Evolutionary conservation across 1,140 invertebrate species (phyloP).

Genomic region (Papilio polyxenes): DNA sequence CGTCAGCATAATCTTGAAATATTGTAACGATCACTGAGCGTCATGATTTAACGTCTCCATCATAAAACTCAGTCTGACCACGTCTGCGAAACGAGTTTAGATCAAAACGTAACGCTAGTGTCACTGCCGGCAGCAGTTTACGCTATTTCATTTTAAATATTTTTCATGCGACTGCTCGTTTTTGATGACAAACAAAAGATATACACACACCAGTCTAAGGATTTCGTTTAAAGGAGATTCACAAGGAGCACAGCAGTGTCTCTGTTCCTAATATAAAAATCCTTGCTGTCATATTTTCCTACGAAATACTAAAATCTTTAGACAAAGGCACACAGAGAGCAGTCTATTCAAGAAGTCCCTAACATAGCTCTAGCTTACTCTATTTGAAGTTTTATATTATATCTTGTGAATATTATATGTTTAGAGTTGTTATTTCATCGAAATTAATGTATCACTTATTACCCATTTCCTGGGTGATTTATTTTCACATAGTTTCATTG

Average conservation of each 20-base stretch:
- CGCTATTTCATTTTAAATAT: constrained; percentile 31
- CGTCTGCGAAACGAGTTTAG: constrained; percentile 43
- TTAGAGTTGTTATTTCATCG: neutral
- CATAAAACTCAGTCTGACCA: constrained; percentile 51
- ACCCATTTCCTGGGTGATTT: constrained; percentile 42
- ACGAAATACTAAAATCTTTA: no score
- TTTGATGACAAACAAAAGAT: constrained; percentile 14
- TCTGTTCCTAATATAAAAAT: neutral
- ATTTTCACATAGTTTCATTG: constrained; percentile 55
- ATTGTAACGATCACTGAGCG: constrained; percentile 46
- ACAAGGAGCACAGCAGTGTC: neutral
- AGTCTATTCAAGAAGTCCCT: no score
- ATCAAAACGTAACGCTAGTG: constrained; percentile 38
- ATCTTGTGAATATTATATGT: neutral
- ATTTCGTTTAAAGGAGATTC: neutral
- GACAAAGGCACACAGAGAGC: no score
- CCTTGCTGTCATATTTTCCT: neutral
- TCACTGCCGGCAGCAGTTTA: neutral
- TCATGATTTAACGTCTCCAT: constrained; percentile 51
- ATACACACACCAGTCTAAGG: neutral
- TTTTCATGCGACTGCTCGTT: constrained; percentile 35
- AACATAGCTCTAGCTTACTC: neutral
- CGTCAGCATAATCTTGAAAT: constrained; percentile 45
- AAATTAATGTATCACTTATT: neutral
- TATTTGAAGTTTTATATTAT: neutral